These are phyloP conservation scores for Neodiprion virginianus DNA, from an alignment of 1,140 invertebrate genomes.

Conservation along the genomic window DNA sequence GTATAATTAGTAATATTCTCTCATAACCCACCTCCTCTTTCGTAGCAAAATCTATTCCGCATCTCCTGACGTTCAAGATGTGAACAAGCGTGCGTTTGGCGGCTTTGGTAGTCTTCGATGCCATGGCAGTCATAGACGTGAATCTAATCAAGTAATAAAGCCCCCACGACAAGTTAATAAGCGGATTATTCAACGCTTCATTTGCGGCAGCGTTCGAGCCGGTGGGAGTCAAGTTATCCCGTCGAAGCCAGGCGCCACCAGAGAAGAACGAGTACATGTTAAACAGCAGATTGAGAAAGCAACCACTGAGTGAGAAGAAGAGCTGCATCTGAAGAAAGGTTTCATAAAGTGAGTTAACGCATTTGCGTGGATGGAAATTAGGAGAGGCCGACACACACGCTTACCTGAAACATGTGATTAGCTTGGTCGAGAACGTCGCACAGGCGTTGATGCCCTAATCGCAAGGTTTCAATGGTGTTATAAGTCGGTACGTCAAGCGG, in stretches of 20 bases:
- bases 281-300: neutral
- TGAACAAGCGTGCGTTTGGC: neutral
- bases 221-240: neutral
- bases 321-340: neutral
- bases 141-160: conserved; percentile 3
- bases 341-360: neutral
- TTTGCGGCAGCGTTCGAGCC: neutral
- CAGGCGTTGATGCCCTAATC: neutral
- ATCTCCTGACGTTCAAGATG: neutral
- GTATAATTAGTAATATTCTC: no score
- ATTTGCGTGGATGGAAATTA: neutral
- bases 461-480: neutral
- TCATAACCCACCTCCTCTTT: neutral
- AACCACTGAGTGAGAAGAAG: neutral
- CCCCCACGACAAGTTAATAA: conserved; percentile 5
- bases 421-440: neutral
- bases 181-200: neutral
- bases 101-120: neutral
- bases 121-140: neutral
- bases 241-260: neutral
- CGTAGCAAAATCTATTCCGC: neutral
- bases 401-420: neutral
- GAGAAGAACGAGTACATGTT: conserved; percentile 6
- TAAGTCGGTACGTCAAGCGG: neutral
- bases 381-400: neutral